Evolutionary conservation across 2,797 vertebrate genomes (phyloP).

Genomic region (Hafferia zeledoni): DNA sequence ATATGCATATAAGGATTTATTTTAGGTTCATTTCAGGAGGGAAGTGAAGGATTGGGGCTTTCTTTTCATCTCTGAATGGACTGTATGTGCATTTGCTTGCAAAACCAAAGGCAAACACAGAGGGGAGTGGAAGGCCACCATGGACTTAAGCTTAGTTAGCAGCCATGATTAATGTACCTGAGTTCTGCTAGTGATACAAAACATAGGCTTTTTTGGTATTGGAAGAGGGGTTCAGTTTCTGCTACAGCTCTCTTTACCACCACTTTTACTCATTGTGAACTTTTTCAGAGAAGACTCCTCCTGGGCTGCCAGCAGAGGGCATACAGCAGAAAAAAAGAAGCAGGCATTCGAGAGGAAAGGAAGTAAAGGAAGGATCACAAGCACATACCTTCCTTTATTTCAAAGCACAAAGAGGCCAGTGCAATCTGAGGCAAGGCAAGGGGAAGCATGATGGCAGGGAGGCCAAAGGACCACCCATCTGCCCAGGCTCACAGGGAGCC

Average conservation of each 20-base stretch:
- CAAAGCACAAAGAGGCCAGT: not conserved
- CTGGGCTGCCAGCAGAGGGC: not conserved
- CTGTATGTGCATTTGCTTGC: not conserved
- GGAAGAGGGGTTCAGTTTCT: not conserved
- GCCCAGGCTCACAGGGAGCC: not conserved
- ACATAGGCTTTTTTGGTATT: not conserved
- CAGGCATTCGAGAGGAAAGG: not conserved
- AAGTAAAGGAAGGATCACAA: not conserved
- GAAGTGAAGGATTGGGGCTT: not conserved
- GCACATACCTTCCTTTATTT: not conserved
- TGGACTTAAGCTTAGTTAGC: not conserved
- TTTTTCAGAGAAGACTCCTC: not conserved
- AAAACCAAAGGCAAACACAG: slow-evolving; percentile 25
- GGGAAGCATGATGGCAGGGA: not conserved
- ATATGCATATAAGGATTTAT: not conserved
- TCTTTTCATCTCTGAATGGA: not conserved
- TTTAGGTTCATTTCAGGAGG: slow-evolving; percentile 12
- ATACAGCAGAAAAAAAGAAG: not conserved
- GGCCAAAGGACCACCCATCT: not conserved
- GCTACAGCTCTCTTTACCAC: not conserved
- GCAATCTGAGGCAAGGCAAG: not conserved
- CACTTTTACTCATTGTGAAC: not conserved
- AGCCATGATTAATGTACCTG: not conserved
- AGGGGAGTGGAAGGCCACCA: not conserved
- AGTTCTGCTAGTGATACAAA: not conserved